phyloP scores from a whole-genome alignment of 2,888 invertebrate genomes.

The Timema cristinae region DNA sequence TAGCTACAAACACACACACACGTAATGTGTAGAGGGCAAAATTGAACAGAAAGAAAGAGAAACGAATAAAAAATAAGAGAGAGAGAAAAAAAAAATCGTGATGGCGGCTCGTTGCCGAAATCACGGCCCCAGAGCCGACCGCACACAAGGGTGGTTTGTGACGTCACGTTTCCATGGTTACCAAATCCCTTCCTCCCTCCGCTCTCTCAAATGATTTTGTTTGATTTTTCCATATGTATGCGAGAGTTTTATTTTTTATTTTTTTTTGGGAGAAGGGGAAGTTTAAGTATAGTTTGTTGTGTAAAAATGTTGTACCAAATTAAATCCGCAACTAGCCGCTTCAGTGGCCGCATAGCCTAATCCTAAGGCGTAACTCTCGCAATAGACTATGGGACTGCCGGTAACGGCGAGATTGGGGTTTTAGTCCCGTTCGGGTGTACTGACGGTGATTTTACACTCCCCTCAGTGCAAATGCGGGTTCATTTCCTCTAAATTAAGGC shows the following conservation, averaged over 20 bases:
- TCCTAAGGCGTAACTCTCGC: too few relatives aligned
- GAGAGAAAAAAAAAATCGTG: constrained; percentile 13
- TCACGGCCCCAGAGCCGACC: constrained; percentile 11
- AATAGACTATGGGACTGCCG: too few relatives aligned
- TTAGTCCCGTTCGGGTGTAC: too few relatives aligned
- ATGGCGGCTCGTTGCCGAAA: constrained; percentile 13
- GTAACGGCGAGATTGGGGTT: too few relatives aligned
- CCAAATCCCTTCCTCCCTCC: not conserved
- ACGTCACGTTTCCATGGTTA: constrained; percentile 12
- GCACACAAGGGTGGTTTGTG: constrained; percentile 8
- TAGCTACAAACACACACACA: too few relatives aligned
- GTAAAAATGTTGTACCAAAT: too few relatives aligned
- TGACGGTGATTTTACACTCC: too few relatives aligned
- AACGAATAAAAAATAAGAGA: constrained; percentile 14
- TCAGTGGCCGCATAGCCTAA: too few relatives aligned
- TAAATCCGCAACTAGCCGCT: too few relatives aligned
- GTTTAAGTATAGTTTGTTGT: too few relatives aligned
- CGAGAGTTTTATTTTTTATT: constrained; percentile 8
- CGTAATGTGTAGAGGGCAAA: not conserved
- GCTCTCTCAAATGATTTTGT: not conserved
- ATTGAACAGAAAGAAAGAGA: constrained; percentile 11
- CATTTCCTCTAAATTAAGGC: too few relatives aligned
- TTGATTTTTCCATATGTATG: constrained; percentile 13
- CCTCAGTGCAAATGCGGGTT: too few relatives aligned
- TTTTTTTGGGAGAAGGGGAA: not conserved